Conservation (phyloP, 2,797 vertebrate species). For the Siniperca undulata region DNA sequence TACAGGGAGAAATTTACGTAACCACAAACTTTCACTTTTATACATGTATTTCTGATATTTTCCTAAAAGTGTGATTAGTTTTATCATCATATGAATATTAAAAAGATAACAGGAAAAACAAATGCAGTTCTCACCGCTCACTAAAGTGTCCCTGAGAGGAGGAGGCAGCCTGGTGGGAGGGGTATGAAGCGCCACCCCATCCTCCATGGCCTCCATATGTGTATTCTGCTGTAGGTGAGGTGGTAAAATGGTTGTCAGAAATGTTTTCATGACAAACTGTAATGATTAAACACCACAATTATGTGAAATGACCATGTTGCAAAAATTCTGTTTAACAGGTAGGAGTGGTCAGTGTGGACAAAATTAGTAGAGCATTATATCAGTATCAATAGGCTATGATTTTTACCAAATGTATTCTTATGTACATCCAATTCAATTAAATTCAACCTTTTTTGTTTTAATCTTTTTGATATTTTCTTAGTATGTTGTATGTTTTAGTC, state of each 20-base stretch:
- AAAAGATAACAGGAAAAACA: background rate
- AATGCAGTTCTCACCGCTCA: slow-evolving; percentile 87
- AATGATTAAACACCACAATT: background rate
- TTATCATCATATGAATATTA: background rate
- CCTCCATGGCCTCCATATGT: slow-evolving; percentile 91
- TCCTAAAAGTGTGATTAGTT: background rate
- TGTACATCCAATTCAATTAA: background rate
- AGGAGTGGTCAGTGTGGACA: background rate
- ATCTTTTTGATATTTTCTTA: background rate
- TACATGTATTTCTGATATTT: background rate
- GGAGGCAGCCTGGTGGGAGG: slow-evolving; percentile 89
- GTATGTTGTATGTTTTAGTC: background rate
- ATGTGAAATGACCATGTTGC: background rate
- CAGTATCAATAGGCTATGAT: background rate
- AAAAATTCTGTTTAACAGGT: background rate
- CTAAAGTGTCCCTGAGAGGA: slow-evolving; percentile 96
- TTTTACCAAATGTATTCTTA: no score
- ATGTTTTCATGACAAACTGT: background rate
- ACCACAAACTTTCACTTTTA: background rate
- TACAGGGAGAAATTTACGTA: background rate
- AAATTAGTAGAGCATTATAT: background rate
- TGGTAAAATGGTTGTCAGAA: background rate
- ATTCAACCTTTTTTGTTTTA: background rate
- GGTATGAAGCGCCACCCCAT: slow-evolving; percentile 92
- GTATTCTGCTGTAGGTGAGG: slow-evolving; percentile 86